Base-by-base conservation (phyloP, 2,888 invertebrate species). In the Calameuta filiformis region DNA sequence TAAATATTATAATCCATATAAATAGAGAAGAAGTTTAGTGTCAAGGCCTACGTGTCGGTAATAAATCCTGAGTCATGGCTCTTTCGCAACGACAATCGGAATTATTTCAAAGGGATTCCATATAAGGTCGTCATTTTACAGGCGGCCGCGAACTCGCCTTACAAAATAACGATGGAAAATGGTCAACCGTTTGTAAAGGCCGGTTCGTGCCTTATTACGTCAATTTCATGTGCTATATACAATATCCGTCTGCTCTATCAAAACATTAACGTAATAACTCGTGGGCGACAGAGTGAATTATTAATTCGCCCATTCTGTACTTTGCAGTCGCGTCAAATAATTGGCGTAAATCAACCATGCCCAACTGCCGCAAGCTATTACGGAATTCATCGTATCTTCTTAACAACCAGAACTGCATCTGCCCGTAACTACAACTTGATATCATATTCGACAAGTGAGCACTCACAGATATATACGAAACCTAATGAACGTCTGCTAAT, bases 1-100 rank as follows among this genome's bases (percentile, higher is more conserved):
- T 40, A 40, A 56, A 56, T 56, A 56, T 56, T 56, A 56, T 56
- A 56, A 56, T 56, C 56, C 56, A 56, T 56, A 56, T 56, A 56
- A 56, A 56, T 56, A 56, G 77, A 73, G 81, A 76, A 75, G 75
- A 83, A 80, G 77, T 84, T 83, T 84, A 84, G 84, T 84, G 84
- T 84, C 84, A 84, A 84, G 84, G 84, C 76, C 79, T 79, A 77
- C 79, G 77, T 79, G 75, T 81, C 80, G 79, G 81, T 82, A 81
- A 83, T 85, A 84, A 83, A 83, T 80, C 81, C 71, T 71, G 71
- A 71, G 71, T 71, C 71, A 71, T 11, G 12, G 6, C 71, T 71
- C 37, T 77, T 77, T 77, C 77, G 77, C 77, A 77, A 77, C 77
- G 76, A 77, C 37, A 75, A 69, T 56, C 75, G 73, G 75, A 77